Base-by-base conservation (phyloP, 2,888 invertebrate species). In the Sinelater perroti region DNA sequence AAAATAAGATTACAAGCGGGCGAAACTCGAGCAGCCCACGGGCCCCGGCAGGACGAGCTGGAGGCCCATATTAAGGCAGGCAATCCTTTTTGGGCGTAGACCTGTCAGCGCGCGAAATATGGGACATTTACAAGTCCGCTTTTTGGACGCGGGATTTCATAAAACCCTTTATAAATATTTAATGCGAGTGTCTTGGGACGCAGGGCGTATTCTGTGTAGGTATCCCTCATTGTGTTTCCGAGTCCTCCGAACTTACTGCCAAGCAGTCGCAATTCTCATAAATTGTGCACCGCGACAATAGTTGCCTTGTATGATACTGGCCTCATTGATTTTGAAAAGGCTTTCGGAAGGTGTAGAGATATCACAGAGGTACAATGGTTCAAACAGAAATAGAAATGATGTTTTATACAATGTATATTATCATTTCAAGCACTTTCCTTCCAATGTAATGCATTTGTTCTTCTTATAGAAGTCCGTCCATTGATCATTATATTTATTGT, bases 41-140 rank as follows among this genome's bases (percentile, higher is more conserved):
- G 21, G 18, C 21, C 13, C 20, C 21, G 10, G 5, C 3, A 40
- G 40, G 13, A 38, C 38, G 10, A n/a, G 28, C 2, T n/a, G n/a
- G n/a, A n/a, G n/a, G n/a, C n/a, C n/a, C n/a, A n/a, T n/a, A n/a
- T n/a, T n/a, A n/a, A n/a, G n/a, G n/a, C 24, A 8, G 11, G 14
- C 26, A 24, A 24, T 24, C 40, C 40, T 24, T 40, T 40, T 40
- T 40, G 24, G 40, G 40, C 26, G 40, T 24, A 38, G 38, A 20
- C 40, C 40, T 40, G 40, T 40, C 40, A 24, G 24, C 40, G 24
- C 26, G n/a, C 3, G 24, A 40, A 40, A 40, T 40, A 40, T 40
- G 40, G 40, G 40, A 40, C 40, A 40, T 40, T 40, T 40, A 40
- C 40, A 40, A 40, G 40, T 40, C 26, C 24, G 40, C 40, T 40